Base-by-base conservation (phyloP, 92 coral and sea anemone species). In the Phenganax marumi region DNA sequence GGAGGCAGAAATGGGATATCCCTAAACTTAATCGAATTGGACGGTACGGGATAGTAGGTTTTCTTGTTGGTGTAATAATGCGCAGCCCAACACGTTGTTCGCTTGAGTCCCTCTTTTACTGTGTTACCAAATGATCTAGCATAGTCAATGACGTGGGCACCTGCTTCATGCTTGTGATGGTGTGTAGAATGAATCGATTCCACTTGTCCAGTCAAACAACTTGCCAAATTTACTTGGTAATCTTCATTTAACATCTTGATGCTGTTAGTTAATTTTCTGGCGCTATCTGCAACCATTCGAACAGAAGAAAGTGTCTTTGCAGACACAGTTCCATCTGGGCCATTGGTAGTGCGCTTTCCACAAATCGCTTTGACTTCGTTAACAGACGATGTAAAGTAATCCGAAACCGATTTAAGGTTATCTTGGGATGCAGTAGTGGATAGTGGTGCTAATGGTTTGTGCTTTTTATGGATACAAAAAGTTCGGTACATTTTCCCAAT, bases 291-390 rank as follows among this genome's bases (percentile, higher is more conserved):
- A 21, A 88, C 19, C 22, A 88, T 7, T 18, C 25, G 60, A 54
- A 88, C 89, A 8, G 91, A 89, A 12, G 61, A 64, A 21, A 89
- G 76, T 5, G 87, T 88, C 75, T 72, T 85, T 0, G 91, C 84
- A 14, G 87, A 85, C 9, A 89, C 89, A 33, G 85, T 73, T 5
- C 89, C 91, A 52, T 89, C 85, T 0, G 88, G 91, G 12, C 88
- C 91, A 73, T 89, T 85, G 0, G 85, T 11, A 8, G 84, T 68
- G 18, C 52, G 50, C 47, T 39, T 75, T 75, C 80, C 65, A 52
- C 43, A 3, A 22, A 75, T 8, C 12, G 64, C 58, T 46, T 75
- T 75, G 0, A 75, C 80, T 75, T 75, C 58, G 33, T 75, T 48
- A 75, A 75, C 80, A 9, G 62, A 56, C 62, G 62, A 56, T 16